Evolutionary conservation across 2,113 vertebrate species (phyloP), one percentile per base, ranked within the genome.

Genomic region (Gasterosteus aculeatus): DNA sequence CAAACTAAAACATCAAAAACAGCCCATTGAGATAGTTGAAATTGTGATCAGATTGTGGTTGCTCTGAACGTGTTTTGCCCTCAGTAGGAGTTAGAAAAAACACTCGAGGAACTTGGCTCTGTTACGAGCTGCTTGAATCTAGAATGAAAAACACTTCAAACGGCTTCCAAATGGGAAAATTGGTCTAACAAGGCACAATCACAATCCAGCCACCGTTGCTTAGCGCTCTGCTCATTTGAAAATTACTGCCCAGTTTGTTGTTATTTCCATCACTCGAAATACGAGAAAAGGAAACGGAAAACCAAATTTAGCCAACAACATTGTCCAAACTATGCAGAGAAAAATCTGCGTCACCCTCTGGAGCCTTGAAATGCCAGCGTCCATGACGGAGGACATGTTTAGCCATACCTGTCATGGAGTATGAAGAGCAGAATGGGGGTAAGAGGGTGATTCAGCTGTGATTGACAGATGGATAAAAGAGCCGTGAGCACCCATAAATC

Each of bases 381-480:
- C 60, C 54, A 72, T 47, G 44, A 54, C 71, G 47, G 80, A 53
- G 56, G 57, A 77, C 11, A 19, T 77, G 62, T 77, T 66, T 69
- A 56, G 72, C 26, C 15, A 31, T 11, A 74, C 54, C 46, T 81
- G 76, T 81, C 84, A 81, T 10, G 8, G 15, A 44, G 41, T 8
- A 78, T 78, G 53, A 62, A 71, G 72, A 77, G 42, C 12, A 74
- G 69, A 63, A 82, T 35, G 19, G 51, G 29, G 26, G 11, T 51
- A 56, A 73, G 29, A 2, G 66, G 64, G 42, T 81, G 83, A 89
- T 49, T 85, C 89, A 86, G 60, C 60, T 67, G 54, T 46, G 72
- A 75, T 31, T 75, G 79, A 75, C 77, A 81, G 71, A 81, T 6
- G 19, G 19, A 87, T 8, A 84, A 87, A 83, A 66, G 67, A 77